Base-by-base conservation (phyloP, 2,113 vertebrate genomes). In the Chaenocephalus aceratus region DNA sequence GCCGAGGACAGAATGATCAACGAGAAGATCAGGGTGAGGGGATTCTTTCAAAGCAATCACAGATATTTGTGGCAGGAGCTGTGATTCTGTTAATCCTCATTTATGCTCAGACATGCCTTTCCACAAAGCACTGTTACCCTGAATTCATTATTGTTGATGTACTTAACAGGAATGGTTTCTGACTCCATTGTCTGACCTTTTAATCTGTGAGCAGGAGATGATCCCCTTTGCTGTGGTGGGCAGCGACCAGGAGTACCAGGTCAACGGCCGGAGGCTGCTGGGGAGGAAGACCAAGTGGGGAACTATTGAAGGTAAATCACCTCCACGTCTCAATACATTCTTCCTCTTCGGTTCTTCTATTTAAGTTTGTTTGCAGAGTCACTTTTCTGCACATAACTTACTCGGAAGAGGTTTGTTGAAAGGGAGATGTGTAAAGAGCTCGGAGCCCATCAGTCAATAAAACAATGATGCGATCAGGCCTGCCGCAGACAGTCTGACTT, bases 251-350 rank as follows among this genome's bases (percentile, higher is more conserved):
- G 98, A 99, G 86, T 99, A 99, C 90, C 98, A 99, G 86, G 97
- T 99, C 75, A 99, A 99, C 0, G 98, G 98, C 88, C 96, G 96
- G 89, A 94, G 98, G 91, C 96, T 99, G 87, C 96, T 99, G 60
- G 98, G 98, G 63, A 96, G 98, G 83, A 99, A 99, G 91, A 99
- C 98, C 83, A 99, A 99, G 71, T 99, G 98, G 98, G 98, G 98
- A 88, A 99, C 97, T 86, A 98, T 99, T 69, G 98, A 99, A 99
- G 98, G 98, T 99, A 94, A 10, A 68, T 57, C 13, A 41, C 8
- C 41, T 41, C 10, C 23, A 6, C 21, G 2, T 46, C 56, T 70
- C 18, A 10, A 1, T 41, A n/a, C 4, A 13, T 56, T 9, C 16
- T 62, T 10, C 48, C 68, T 16, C 18, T 34, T 69, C 21, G 51